Conservation (phyloP, 2,113 vertebrate species). For the Sceloporus tristichus region DNA sequence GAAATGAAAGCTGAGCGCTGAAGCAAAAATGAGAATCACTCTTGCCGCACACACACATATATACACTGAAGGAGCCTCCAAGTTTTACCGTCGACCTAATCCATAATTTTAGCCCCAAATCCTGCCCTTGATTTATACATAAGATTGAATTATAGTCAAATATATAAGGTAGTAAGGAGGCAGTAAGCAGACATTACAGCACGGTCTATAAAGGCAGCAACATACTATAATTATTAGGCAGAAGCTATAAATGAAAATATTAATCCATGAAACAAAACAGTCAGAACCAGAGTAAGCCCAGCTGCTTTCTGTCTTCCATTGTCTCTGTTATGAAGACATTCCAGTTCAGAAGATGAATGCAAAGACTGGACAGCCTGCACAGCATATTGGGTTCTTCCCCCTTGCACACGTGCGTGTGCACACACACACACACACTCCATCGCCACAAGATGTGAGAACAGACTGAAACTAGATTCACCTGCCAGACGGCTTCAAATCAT, state of each 20-base stretch:
- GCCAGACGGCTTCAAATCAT: neutral
- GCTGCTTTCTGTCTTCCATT: neutral
- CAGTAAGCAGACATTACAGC: neutral
- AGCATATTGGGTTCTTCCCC: neutral
- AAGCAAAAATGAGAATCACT: too few relatives aligned
- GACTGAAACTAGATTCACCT: slow-evolving; percentile 30
- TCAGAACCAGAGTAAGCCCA: neutral
- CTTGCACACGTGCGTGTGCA: too few relatives aligned
- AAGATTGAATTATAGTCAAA: too few relatives aligned
- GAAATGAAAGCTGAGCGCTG: too few relatives aligned
- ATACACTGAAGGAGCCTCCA: too few relatives aligned
- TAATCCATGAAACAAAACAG: neutral
- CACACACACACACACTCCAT: neutral
- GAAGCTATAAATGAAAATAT: neutral
- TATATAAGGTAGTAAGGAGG: too few relatives aligned
- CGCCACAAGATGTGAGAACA: neutral
- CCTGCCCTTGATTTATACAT: too few relatives aligned
- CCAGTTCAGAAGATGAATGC: too few relatives aligned
- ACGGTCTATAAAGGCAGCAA: slow-evolving; percentile 9
- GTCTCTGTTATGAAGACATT: neutral
- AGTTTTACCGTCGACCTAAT: too few relatives aligned
- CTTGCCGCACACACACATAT: too few relatives aligned
- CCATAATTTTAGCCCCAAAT: too few relatives aligned
- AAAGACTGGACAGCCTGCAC: neutral
- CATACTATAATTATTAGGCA: slow-evolving; percentile 28